phyloP scores from a whole-genome alignment of 2,888 invertebrate genomes.

The Linnaemya tessellans region DNA sequence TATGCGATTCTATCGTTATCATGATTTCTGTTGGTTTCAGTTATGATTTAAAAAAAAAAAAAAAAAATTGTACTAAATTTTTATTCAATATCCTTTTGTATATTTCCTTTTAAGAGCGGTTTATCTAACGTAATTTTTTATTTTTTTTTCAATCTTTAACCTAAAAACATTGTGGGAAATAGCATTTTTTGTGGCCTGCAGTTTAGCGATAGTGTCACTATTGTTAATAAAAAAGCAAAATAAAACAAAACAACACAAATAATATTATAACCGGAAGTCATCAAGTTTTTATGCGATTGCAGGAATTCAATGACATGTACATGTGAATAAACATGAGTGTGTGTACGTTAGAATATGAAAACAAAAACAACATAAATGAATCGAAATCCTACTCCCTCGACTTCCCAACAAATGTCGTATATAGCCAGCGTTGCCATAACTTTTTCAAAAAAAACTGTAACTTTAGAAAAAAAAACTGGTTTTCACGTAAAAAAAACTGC shows the following conservation, averaged over 20 bases:
- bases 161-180: neutral
- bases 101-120: neutral
- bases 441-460: too few species aligned
- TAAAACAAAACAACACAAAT: constrained; percentile 15
- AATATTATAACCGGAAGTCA: constrained; percentile 56
- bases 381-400: constrained; percentile 10
- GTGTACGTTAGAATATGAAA: neutral
- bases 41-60: neutral
- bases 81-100: neutral
- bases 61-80: neutral
- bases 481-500: too few species aligned
- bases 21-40: too few species aligned
- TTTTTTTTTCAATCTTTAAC: neutral
- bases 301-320: neutral
- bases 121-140: neutral
- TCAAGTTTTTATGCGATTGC: constrained; percentile 41
- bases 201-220: constrained; percentile 37
- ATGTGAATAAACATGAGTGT: neutral
- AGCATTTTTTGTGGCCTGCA: constrained; percentile 19
- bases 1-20: too few species aligned
- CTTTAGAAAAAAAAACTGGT: too few species aligned
- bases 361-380: constrained; percentile 32
- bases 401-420: neutral
- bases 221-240: constrained; percentile 4
- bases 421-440: too few species aligned